phyloP scores from a whole-genome alignment of 2,888 invertebrate species.

The Globia sparganii region DNA sequence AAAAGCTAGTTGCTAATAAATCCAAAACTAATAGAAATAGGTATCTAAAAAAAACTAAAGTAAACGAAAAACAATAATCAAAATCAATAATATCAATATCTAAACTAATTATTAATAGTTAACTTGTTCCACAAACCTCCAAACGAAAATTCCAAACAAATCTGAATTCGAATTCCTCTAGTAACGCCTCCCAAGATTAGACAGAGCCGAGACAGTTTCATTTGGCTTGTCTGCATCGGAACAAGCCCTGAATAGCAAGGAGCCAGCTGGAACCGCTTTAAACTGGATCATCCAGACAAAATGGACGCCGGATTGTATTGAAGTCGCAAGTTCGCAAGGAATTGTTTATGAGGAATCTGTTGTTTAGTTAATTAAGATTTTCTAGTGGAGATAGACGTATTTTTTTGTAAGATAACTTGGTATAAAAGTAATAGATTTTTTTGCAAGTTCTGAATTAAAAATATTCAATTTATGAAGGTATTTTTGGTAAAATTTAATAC shows the following conservation, averaged over 20 bases:
- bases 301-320: conserved; percentile 72
- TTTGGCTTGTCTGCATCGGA: conserved; percentile 75
- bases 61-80: too few species aligned
- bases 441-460: not conserved
- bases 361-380: conserved; percentile 63
- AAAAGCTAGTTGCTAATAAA: too few species aligned
- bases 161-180: conserved; percentile 40
- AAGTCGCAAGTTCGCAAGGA: conserved; percentile 66
- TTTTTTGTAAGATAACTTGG: not conserved
- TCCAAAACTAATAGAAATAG: too few species aligned
- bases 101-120: too few species aligned
- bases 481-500: not conserved
- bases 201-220: conserved; percentile 77
- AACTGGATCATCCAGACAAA: conserved; percentile 73
- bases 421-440: too few species aligned
- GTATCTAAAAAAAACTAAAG: too few species aligned
- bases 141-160: conserved; percentile 15
- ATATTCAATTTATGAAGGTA: not conserved
- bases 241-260: conserved; percentile 78
- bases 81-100: too few species aligned
- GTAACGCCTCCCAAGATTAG: conserved; percentile 73
- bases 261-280: conserved; percentile 69
- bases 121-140: not conserved
- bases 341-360: conserved; percentile 62
- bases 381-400: not conserved